Base-by-base conservation (phyloP, 1,140 invertebrate genomes). In the Argopecten irradians region DNA sequence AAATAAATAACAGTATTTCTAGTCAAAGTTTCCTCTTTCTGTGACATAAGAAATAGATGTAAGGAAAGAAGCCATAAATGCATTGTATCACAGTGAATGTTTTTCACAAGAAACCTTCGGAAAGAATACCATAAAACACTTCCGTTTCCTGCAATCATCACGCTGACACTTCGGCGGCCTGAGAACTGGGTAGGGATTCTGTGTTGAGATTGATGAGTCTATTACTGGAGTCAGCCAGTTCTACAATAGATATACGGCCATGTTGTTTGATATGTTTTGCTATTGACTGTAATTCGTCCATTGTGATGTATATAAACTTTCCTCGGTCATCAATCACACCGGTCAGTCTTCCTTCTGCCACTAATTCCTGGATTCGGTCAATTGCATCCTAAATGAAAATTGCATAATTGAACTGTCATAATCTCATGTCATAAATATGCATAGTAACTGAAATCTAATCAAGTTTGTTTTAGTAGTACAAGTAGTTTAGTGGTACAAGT, bases 271-370 rank as follows among this genome's bases (percentile, higher is more conserved):
- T 98, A 95, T 99, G 99, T 94, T 98, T 99, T 0, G 98, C 98
- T 11, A 99, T 98, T 90, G 97, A 97, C 92, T 98, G 97, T 84
- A 99, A 96, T 95, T 99, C 99, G 46, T 97, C 97, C 92, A 97
- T 96, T 0, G 98, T 98, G 71, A 99, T 98, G 94, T 99, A 99
- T 93, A 99, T 99, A 94, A 99, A 99, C 96, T 99, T 99, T 34
- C 99, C 99, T 92, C 99, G 96, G 95, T 99, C 99, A 95, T 99
- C 99, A 93, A 99, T 98, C 5, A 99, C 99, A 19, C 99, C 99
- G 93, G 95, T 95, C 83, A 97, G 91, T 55, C 92, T 88, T 71
- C 97, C 98, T 91, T 97, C 97, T 9, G 97, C 96, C 93, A 99
- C 97, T 36, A 99, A 96, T 83, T 97, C 97, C 90, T 98, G 97